Evolutionary conservation across 2,888 invertebrate genomes (phyloP), one percentile per base, ranked within the genome.

Genomic region (Zygaena filipendulae): DNA sequence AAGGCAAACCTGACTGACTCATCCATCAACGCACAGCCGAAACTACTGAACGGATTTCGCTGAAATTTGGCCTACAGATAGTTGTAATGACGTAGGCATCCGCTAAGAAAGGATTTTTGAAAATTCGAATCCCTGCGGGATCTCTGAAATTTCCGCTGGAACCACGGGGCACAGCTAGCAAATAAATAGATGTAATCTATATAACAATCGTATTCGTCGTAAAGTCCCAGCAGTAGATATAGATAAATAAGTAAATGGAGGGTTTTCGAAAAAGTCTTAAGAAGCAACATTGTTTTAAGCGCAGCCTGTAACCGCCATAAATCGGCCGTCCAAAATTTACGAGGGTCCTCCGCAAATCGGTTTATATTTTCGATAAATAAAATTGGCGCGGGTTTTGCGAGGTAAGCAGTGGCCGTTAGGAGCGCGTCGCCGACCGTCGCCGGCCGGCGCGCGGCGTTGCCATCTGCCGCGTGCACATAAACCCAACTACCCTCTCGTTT

Each of bases 331-430:
- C 60, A 54, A 64, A 69, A 62, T 75, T 77, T 77, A 77, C 75
- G 77, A 72, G 57, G 67, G 67, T 57, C 68, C 69, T 72, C 69
- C 61, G 77, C 70, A 75, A 77, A 79, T 77, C 75, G 77, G 74
- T 77, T 79, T 79, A 79, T 77, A 79, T 77, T 77, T 77, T 77
- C 79, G 79, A 79, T 79, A 79, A 79, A 79, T 79, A 79, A 77
- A 79, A 77, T 77, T 75, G 77, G 77, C 77, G 70, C 72, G 69
- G 71, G 71, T 75, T 79, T 75, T 74, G 79, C 77, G 64, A 75
- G 72, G 75, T 75, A 77, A 77, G 79, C 79, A 74, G 69, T 62
- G 71, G 67, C 74, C 64, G 75, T 75, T 77, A 72, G 75, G 72
- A 71, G 66, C 59, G 69, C 66, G 69, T 64, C 66, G 70, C 59